phyloP scores from a whole-genome alignment of 2,113 vertebrate genomes.

The Corydoras maculifer region DNA sequence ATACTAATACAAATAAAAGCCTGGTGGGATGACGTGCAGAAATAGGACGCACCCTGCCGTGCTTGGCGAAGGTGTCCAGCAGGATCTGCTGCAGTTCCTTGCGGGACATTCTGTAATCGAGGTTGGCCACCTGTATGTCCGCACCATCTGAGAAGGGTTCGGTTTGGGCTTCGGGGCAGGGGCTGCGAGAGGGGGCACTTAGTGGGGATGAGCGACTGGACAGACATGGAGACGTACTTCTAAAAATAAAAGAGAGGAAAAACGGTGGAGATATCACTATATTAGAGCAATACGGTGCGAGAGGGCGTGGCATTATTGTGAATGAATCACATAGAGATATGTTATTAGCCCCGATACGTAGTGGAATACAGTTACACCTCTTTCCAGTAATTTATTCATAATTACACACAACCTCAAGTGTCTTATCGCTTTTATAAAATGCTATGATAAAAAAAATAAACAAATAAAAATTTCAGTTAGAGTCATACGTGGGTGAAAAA shows the following conservation, averaged over 20 bases:
- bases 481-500: neutral
- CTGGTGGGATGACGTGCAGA: too few relatives aligned
- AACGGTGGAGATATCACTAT: too few relatives aligned
- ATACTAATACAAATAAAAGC: neutral
- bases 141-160: conserved; percentile 85
- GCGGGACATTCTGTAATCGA: conserved; percentile 91
- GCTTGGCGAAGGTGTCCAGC: conserved; percentile 77
- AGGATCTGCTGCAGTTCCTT: conserved; percentile 88
- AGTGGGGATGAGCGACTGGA: conserved; percentile 84
- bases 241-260: conserved; percentile 39
- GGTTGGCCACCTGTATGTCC: conserved; percentile 85
- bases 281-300: too few relatives aligned
- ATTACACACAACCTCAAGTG: too few relatives aligned
- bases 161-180: conserved; percentile 52
- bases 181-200: conserved; percentile 54
- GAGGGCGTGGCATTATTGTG: too few relatives aligned
- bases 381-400: too few relatives aligned
- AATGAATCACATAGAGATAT: too few relatives aligned
- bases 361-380: too few relatives aligned
- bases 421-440: too few relatives aligned
- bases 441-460: too few relatives aligned
- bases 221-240: conserved; percentile 79
- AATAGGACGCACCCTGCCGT: conserved; percentile 72
- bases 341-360: too few relatives aligned
- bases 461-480: too few relatives aligned